A percentile compares a stretch with the other conserved stretches of the same genome.
Conservation (phyloP, 2,797 vertebrate species). For the Labroides dimidiatus region DNA sequence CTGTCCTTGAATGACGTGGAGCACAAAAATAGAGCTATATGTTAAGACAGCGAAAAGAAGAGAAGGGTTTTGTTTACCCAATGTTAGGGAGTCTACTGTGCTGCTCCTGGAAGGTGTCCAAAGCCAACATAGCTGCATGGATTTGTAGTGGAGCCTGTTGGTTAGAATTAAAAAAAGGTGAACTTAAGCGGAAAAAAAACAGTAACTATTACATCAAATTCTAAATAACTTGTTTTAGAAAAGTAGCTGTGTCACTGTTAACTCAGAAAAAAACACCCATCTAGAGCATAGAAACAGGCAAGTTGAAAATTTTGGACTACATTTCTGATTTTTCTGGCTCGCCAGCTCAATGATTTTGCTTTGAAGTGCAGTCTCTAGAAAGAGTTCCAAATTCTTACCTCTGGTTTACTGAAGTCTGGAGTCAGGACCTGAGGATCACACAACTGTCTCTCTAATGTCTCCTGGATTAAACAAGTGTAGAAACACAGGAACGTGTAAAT, state of each 20-base stretch:
- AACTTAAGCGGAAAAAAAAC: constrained; percentile 4
- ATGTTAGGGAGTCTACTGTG: constrained; percentile 88
- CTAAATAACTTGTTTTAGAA: too few species aligned
- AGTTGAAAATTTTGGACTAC: too few species aligned
- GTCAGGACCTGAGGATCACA: constrained; percentile 88
- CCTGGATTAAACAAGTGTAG: constrained; percentile 78
- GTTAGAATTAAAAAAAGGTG: constrained; percentile 19
- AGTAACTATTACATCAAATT: too few species aligned
- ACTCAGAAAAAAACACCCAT: too few species aligned
- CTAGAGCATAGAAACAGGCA: too few species aligned
- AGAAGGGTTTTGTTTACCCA: constrained; percentile 83
- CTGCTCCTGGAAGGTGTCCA: constrained; percentile 92
- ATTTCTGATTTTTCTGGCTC: not conserved
- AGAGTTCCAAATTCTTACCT: constrained; percentile 81
- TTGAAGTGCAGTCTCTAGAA: not conserved
- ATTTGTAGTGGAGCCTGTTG: constrained; percentile 91
- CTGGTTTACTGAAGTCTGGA: constrained; percentile 95
- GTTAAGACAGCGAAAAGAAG: not conserved
- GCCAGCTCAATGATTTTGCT: not conserved
- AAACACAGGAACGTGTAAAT: constrained; percentile 20
- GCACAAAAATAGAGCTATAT: not conserved
- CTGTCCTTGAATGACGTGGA: not conserved
- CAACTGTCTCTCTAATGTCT: constrained; percentile 90
- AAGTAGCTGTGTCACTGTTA: too few species aligned
- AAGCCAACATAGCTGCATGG: constrained; percentile 92